Conservation (phyloP, 2,113 vertebrate species). For the Upupa epops region DNA sequence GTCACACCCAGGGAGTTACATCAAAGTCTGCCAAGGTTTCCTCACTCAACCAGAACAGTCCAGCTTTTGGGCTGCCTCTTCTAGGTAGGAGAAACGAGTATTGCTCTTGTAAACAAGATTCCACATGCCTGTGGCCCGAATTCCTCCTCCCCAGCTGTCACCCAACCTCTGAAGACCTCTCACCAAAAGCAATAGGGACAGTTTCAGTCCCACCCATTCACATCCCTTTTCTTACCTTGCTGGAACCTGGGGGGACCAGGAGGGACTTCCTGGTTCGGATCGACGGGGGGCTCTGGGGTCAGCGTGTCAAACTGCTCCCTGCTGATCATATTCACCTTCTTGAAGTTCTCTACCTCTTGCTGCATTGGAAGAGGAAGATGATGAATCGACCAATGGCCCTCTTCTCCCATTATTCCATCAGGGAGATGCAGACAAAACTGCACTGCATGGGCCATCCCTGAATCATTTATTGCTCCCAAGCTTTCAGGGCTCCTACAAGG, state of each 20-base stretch:
- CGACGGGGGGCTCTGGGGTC: constrained; percentile 95
- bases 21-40: background rate
- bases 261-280: constrained; percentile 97
- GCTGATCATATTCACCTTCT: constrained; percentile 98
- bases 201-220: background rate
- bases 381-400: background rate
- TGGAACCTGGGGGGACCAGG: constrained; percentile 92
- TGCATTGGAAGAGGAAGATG: constrained; percentile 61
- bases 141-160: background rate
- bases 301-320: constrained; percentile 94
- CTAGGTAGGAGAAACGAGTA: background rate
- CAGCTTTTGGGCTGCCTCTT: background rate
- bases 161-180: background rate
- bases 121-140: too few relatives aligned
- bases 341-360: constrained; percentile 99
- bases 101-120: background rate
- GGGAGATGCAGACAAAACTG: background rate
- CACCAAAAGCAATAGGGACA: background rate
- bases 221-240: constrained; percentile 80
- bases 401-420: background rate
- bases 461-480: background rate
- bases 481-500: background rate
- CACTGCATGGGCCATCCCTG: background rate
- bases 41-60: background rate
- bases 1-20: background rate